Conservation (phyloP, 1,140 invertebrate species). For the Drosophila azteca region DNA sequence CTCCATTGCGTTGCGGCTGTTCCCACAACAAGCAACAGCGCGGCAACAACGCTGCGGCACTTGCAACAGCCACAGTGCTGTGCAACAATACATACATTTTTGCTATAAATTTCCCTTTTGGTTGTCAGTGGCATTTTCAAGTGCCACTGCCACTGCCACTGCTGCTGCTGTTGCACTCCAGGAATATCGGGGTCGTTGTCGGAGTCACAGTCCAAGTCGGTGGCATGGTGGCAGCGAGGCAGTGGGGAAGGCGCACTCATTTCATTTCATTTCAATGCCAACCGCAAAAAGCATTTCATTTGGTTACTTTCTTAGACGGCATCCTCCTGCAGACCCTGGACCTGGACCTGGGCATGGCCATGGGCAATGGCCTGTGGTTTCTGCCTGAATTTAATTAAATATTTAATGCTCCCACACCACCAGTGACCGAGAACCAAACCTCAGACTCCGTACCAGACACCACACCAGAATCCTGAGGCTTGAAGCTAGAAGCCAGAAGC, state of each 20-base stretch:
- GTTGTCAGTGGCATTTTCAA: conserved; percentile 80
- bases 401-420: conserved; percentile 55
- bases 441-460: neutral
- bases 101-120: conserved; percentile 80
- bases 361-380: conserved; percentile 51
- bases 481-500: conserved; percentile 3
- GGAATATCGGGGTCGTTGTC: conserved; percentile 37
- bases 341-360: conserved; percentile 6
- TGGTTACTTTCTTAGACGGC: conserved; percentile 63
- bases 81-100: conserved; percentile 65
- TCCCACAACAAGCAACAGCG: conserved; percentile 41
- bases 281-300: conserved; percentile 76
- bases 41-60: conserved; percentile 11
- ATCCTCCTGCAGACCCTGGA: neutral
- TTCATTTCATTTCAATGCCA: conserved; percentile 75
- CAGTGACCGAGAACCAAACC: too few species aligned
- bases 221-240: neutral
- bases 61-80: conserved; percentile 49
- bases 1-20: conserved; percentile 48
- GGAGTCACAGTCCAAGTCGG: conserved; percentile 1
- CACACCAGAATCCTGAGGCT: conserved; percentile 1
- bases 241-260: conserved; percentile 1
- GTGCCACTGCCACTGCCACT: conserved; percentile 25
- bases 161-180: conserved; percentile 1
- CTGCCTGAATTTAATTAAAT: conserved; percentile 76